Evolutionary conservation across 2,888 invertebrate species (phyloP).

Genomic region (Mythimna loreyi): DNA sequence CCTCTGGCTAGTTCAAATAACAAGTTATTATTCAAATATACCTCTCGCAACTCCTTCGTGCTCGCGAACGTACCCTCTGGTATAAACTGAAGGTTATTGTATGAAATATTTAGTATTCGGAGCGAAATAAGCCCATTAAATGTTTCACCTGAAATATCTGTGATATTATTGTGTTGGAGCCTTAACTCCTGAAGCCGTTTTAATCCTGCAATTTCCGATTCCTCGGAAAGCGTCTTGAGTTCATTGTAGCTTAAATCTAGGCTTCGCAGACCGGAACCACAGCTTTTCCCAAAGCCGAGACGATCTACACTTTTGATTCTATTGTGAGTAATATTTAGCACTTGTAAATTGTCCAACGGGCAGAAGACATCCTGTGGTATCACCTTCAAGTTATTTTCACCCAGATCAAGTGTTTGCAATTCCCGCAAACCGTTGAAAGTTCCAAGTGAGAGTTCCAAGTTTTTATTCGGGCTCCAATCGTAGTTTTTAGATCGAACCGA

Average conservation of each 20-base stretch:
- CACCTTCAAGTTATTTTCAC: slow-evolving; percentile 94
- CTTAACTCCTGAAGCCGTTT: slow-evolving; percentile 95
- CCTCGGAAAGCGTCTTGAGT: slow-evolving; percentile 93
- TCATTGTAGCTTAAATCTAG: slow-evolving; percentile 96
- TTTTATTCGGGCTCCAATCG: slow-evolving; percentile 94
- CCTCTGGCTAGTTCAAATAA: slow-evolving; percentile 96
- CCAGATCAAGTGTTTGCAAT: slow-evolving; percentile 94
- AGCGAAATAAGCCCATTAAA: slow-evolving; percentile 95
- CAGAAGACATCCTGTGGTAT: slow-evolving; percentile 95
- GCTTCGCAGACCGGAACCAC: slow-evolving; percentile 93
- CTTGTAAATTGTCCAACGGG: slow-evolving; percentile 94
- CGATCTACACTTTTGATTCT: slow-evolving; percentile 94
- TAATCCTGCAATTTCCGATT: slow-evolving; percentile 94
- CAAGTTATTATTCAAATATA: slow-evolving; percentile 96
- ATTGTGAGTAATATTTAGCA: slow-evolving; percentile 96
- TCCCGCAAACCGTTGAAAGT: slow-evolving; percentile 95
- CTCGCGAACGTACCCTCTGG: slow-evolving; percentile 96
- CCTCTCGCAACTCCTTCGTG: slow-evolving; percentile 95
- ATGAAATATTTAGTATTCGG: slow-evolving; percentile 95
- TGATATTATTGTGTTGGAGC: slow-evolving; percentile 95
- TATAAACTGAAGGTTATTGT: slow-evolving; percentile 95
- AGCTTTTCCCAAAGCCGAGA: slow-evolving; percentile 93
- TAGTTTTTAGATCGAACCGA: slow-evolving; percentile 95
- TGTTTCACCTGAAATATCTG: slow-evolving; percentile 94
- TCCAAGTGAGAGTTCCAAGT: slow-evolving; percentile 93